Evolutionary conservation across 92 coral and sea anemone genomes (phyloP).

Genomic region (Porites divaricata): DNA sequence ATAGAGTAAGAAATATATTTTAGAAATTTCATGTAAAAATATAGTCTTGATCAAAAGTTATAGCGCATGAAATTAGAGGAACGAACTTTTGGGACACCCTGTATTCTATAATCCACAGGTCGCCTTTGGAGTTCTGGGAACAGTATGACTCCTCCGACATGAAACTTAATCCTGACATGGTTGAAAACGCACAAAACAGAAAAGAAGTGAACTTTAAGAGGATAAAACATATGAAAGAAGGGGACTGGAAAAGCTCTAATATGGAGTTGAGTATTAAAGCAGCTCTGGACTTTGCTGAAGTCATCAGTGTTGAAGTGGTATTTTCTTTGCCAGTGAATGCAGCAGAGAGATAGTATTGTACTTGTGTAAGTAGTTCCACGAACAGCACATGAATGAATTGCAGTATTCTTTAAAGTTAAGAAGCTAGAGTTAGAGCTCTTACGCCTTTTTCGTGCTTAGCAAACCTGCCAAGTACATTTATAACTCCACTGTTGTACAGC

Average conservation of each 20-base stretch:
- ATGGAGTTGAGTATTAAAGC: constrained; percentile 43
- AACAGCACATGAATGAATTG: no score
- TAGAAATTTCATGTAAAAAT: no score
- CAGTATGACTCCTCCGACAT: constrained; percentile 63
- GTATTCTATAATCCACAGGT: constrained; percentile 35
- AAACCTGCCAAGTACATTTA: no score
- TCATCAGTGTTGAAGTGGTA: neutral
- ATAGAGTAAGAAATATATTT: no score
- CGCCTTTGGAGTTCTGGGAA: constrained; percentile 71
- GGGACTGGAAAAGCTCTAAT: constrained; percentile 47
- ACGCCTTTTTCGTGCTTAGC: no score
- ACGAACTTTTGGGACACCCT: neutral
- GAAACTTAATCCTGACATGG: constrained; percentile 60
- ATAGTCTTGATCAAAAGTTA: no score
- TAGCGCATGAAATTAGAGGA: no score
- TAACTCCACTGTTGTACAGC: no score
- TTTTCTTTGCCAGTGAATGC: constrained; percentile 36
- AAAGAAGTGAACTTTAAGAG: constrained; percentile 51
- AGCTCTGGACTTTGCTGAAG: constrained; percentile 64
- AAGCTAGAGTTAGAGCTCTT: no score
- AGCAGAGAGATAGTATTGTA: neutral
- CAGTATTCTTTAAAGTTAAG: no score
- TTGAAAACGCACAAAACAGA: constrained; percentile 37
- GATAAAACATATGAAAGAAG: constrained; percentile 31
- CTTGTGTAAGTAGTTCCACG: no score